Conservation (phyloP, 1,140 invertebrate genomes). For the Diprion similis region DNA sequence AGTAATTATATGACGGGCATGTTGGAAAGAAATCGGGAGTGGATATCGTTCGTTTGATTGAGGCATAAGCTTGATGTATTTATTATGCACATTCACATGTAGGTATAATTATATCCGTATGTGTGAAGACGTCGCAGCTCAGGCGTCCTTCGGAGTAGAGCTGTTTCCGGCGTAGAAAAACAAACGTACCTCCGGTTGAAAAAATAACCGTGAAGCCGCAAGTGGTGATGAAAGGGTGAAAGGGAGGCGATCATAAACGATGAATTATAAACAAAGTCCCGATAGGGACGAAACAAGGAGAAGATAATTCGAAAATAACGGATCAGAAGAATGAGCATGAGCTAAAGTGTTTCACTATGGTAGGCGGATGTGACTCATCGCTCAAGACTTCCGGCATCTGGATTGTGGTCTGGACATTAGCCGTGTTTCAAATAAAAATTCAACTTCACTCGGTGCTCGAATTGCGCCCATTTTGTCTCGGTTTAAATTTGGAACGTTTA, state of each 20-base stretch:
- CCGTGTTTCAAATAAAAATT: not conserved
- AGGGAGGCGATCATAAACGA: conserved; percentile 5
- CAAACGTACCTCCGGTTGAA: conserved; percentile 1
- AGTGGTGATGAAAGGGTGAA: not conserved
- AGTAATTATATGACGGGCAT: too few relatives aligned
- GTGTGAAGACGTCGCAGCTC: too few relatives aligned
- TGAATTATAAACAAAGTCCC: conserved; percentile 5
- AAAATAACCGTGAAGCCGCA: conserved; percentile 8
- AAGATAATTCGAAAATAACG: conserved; percentile 2
- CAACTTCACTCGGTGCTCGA: not conserved
- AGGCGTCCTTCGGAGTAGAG: not conserved
- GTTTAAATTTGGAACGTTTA: not conserved
- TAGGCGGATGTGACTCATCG: not conserved
- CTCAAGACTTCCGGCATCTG: conserved; percentile 9
- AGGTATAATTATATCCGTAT: too few relatives aligned
- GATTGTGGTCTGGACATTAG: conserved; percentile 1
- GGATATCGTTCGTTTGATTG: too few relatives aligned
- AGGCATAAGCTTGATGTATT: too few relatives aligned
- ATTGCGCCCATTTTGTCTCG: not conserved
- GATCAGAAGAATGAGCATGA: not conserved
- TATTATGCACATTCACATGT: too few relatives aligned
- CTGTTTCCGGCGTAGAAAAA: conserved; percentile 1
- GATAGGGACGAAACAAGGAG: not conserved
- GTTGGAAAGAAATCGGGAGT: too few relatives aligned
- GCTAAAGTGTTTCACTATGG: conserved; percentile 1